These are phyloP conservation scores for Tetrax tetrax DNA, from an alignment of 2,113 vertebrate genomes.

Conservation along the genomic window DNA sequence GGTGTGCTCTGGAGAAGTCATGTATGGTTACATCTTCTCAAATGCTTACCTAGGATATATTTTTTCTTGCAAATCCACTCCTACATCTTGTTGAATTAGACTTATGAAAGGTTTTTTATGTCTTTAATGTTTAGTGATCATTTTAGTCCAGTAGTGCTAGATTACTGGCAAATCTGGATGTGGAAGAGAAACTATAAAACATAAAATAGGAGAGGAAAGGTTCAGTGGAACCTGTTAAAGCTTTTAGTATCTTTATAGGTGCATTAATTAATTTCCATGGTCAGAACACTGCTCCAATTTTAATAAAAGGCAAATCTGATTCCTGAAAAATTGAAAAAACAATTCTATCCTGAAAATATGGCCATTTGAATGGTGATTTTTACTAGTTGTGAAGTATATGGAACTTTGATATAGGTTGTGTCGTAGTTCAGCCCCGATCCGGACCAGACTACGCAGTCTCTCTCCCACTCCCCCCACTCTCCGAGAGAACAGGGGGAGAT, in stretches of 20 bases:
- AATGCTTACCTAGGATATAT: not conserved
- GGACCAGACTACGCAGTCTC: too few species aligned
- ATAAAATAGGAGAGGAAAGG: not conserved
- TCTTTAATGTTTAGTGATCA: not conserved
- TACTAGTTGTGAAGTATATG: not conserved
- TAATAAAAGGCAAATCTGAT: not conserved
- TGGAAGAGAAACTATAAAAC: not conserved
- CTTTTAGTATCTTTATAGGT: not conserved
- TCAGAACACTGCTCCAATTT: not conserved
- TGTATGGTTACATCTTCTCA: accelerated
- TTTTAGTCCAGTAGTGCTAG: not conserved
- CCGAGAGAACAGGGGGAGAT: too few species aligned
- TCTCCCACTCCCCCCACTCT: too few species aligned
- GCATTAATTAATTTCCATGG: not conserved
- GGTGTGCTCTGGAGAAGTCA: not conserved
- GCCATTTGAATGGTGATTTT: not conserved
- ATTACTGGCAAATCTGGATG: not conserved
- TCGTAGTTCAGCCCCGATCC: too few species aligned
- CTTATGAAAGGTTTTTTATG: not conserved
- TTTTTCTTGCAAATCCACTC: not conserved
- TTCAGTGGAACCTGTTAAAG: not conserved
- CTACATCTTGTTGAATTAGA: not conserved
- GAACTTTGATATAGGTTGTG: not conserved
- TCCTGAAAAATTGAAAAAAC: not conserved
- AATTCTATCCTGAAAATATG: not conserved